phyloP scores from a whole-genome alignment of 2,888 invertebrate genomes.

The Acanthosoma haemorrhoidale region DNA sequence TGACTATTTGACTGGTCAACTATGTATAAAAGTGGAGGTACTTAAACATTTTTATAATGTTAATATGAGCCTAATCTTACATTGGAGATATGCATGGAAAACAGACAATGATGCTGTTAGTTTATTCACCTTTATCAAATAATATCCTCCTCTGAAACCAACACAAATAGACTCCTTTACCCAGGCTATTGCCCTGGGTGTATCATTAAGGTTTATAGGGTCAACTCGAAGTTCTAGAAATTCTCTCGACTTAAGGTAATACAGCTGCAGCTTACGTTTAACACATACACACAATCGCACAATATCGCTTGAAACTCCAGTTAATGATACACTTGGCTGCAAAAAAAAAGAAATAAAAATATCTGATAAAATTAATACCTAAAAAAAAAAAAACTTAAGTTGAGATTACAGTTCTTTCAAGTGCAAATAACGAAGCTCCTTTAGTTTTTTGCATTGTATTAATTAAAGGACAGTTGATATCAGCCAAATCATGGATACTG shows the following conservation, averaged over 20 bases:
- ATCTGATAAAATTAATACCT: background rate
- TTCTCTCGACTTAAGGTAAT: slow-evolving; percentile 80
- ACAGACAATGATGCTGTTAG: no score
- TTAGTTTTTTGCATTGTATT: slow-evolving; percentile 72
- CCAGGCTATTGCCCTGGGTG: slow-evolving; percentile 76
- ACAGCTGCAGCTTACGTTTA: slow-evolving; percentile 75
- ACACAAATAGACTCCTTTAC: slow-evolving; percentile 78
- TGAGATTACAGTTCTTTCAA: slow-evolving; percentile 61
- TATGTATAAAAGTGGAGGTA: no score
- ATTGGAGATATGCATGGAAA: no score
- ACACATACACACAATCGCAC: slow-evolving; percentile 87
- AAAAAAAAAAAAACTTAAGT: background rate
- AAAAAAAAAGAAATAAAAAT: slow-evolving; percentile 38
- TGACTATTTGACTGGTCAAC: no score
- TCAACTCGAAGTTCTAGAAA: slow-evolving; percentile 69
- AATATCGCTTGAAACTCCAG: slow-evolving; percentile 69
- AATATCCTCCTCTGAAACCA: slow-evolving; percentile 61
- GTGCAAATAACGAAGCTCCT: slow-evolving; percentile 83
- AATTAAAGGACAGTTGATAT: slow-evolving; percentile 71
- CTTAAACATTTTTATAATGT: no score
- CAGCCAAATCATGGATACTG: slow-evolving; percentile 75
- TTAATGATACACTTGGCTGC: slow-evolving; percentile 55
- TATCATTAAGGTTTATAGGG: slow-evolving; percentile 65
- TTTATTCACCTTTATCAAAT: slow-evolving; percentile 38
- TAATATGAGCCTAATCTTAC: no score